These are phyloP conservation scores for Platygyra sinensis DNA, from an alignment of 64 coral and sea anemone species.

Conservation along the genomic window DNA sequence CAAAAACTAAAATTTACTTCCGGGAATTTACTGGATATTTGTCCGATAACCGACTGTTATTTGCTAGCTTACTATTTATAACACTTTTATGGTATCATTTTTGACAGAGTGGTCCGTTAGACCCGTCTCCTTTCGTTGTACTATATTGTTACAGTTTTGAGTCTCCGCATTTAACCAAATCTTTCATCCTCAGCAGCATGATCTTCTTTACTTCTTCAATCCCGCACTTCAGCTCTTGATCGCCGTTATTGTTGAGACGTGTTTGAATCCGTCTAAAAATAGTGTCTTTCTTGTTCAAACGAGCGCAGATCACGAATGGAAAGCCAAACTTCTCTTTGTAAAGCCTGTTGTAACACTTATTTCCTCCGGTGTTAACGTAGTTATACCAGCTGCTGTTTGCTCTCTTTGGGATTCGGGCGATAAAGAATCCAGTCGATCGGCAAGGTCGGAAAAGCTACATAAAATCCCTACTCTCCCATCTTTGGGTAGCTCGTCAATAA, in stretches of 20 bases:
- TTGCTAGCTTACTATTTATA: too few species aligned
- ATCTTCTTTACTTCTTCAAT: constrained; percentile 85
- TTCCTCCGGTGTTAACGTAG: constrained; percentile 37
- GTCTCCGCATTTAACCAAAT: constrained; percentile 62
- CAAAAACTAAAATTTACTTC: too few species aligned
- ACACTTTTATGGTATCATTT: too few species aligned
- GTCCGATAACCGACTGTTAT: too few species aligned
- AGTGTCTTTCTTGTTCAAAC: constrained; percentile 69
- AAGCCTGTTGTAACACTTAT: constrained; percentile 35
- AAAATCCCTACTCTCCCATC: constrained; percentile 45
- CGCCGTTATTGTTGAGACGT: constrained; percentile 37
- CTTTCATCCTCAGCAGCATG: constrained; percentile 74
- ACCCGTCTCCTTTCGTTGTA: too few species aligned
- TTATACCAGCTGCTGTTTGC: constrained; percentile 61
- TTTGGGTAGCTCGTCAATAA: constrained; percentile 57
- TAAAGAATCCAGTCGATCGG: constrained; percentile 42
- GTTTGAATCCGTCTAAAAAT: constrained; percentile 48
- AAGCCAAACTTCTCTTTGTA: constrained; percentile 78
- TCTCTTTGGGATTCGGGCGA: constrained; percentile 74
- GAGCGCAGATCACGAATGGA: constrained; percentile 83
- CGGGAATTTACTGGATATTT: too few species aligned
- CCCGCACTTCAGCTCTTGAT: constrained; percentile 59
- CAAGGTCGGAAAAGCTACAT: constrained; percentile 47
- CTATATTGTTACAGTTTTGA: constrained; percentile 63
- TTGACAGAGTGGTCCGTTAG: too few species aligned